These are phyloP conservation scores for Dynastes hyllus DNA, from an alignment of 2,888 invertebrate species.

Conservation along the genomic window DNA sequence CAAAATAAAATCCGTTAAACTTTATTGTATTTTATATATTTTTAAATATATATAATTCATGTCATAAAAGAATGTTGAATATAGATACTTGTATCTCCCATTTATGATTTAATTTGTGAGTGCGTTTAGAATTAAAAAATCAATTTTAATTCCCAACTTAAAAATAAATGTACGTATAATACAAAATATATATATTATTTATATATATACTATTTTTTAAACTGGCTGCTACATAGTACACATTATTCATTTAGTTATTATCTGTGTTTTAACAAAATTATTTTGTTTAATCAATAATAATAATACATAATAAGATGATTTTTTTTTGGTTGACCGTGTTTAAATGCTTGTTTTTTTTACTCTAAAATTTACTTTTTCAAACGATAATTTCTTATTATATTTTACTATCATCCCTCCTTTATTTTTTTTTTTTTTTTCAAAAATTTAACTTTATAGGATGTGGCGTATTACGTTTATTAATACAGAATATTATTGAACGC, in stretches of 20 bases:
- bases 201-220: slow-evolving; percentile 50
- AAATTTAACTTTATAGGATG: slow-evolving; percentile 17
- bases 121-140: slow-evolving; percentile 46
- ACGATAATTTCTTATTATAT: slow-evolving; percentile 19
- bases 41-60: slow-evolving; percentile 16
- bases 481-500: slow-evolving; percentile 30
- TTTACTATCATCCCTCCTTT: background rate
- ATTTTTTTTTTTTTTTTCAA: background rate
- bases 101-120: slow-evolving; percentile 38
- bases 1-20: slow-evolving; percentile 25
- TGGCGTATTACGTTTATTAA: slow-evolving; percentile 21
- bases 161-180: slow-evolving; percentile 49
- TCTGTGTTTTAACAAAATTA: slow-evolving; percentile 49
- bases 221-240: slow-evolving; percentile 56
- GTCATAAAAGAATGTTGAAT: slow-evolving; percentile 35
- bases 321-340: slow-evolving; percentile 9
- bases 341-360: background rate
- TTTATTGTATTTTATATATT: slow-evolving; percentile 18
- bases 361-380: slow-evolving; percentile 7
- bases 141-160: slow-evolving; percentile 47
- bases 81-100: slow-evolving; percentile 24
- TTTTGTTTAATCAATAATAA: slow-evolving; percentile 28
- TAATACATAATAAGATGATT: slow-evolving; percentile 23
- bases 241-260: slow-evolving; percentile 33
- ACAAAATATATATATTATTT: slow-evolving; percentile 53